phyloP scores from a whole-genome alignment of 2,797 vertebrate species.

The Craterocephalus amniculus region DNA sequence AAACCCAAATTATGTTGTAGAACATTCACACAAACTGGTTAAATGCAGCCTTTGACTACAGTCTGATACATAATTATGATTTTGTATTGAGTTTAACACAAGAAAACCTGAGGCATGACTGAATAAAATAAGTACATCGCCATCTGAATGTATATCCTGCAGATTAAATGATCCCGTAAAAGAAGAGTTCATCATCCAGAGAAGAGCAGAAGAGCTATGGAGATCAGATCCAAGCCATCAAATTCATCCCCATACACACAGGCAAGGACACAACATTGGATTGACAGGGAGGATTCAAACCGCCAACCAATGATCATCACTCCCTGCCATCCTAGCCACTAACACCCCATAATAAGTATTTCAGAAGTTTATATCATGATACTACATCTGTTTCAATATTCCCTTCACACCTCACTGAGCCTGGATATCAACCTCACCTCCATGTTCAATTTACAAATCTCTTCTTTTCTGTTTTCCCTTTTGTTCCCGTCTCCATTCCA shows the following conservation, averaged over 20 bases:
- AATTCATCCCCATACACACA: not conserved
- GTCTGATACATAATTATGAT: not conserved
- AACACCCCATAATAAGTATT: constrained; percentile 4
- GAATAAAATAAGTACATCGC: constrained; percentile 6
- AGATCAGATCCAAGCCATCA: constrained; percentile 17
- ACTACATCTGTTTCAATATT: constrained; percentile 56
- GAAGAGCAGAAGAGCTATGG: constrained; percentile 21
- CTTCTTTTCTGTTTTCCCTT: constrained; percentile 19
- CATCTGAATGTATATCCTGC: constrained; percentile 16
- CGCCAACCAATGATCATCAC: not conserved
- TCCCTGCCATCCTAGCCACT: too few relatives aligned
- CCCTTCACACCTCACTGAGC: constrained; percentile 64
- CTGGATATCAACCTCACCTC: constrained; percentile 57
- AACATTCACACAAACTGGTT: not conserved
- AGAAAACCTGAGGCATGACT: not conserved
- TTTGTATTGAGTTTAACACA: not conserved
- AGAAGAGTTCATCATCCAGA: constrained; percentile 2
- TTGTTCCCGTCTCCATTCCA: constrained; percentile 27
- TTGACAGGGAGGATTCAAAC: too few relatives aligned
- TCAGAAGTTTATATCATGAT: constrained; percentile 42
- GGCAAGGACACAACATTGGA: too few relatives aligned
- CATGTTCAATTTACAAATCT: constrained; percentile 47
- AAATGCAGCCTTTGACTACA: constrained; percentile 9
- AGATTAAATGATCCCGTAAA: constrained; percentile 13
- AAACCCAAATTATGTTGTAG: not conserved